Evolutionary conservation across 2,797 vertebrate species (phyloP).

Genomic region (Hirundo rustica): DNA sequence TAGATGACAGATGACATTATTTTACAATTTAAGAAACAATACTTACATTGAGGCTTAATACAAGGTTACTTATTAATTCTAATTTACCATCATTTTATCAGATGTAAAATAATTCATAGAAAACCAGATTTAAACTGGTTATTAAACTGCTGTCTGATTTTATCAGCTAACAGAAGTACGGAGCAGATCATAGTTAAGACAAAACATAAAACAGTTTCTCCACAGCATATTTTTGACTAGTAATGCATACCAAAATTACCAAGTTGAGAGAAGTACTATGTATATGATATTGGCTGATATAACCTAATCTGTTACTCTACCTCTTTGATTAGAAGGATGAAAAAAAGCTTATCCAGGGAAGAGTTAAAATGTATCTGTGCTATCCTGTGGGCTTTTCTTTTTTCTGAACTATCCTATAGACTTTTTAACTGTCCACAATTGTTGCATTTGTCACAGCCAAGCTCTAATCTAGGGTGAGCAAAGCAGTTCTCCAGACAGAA

Average conservation of each 20-base stretch:
- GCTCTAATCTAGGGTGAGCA: neutral
- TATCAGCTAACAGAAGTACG: neutral
- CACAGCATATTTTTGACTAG: neutral
- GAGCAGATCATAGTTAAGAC: neutral
- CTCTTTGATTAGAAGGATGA: neutral
- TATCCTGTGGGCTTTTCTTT: neutral
- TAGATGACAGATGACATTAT: neutral
- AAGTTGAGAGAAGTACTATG: neutral
- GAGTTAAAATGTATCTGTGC: neutral
- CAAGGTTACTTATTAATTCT: neutral
- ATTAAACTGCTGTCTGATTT: neutral
- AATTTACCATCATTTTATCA: neutral
- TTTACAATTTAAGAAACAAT: neutral
- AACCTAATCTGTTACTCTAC: neutral
- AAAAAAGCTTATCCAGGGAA: neutral
- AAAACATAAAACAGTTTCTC: neutral
- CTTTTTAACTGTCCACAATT: neutral
- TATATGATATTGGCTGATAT: neutral
- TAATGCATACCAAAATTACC: neutral
- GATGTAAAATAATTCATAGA: neutral
- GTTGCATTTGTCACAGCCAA: neutral
- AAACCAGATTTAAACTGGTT: neutral
- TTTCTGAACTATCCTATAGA: neutral
- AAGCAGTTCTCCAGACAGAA: neutral
- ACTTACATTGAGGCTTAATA: neutral